Percentiles rank a stretch among this genome's conserved stretches.
Evolutionary conservation across 1,140 invertebrate species (phyloP).

Genomic region (Drosophila parvula): DNA sequence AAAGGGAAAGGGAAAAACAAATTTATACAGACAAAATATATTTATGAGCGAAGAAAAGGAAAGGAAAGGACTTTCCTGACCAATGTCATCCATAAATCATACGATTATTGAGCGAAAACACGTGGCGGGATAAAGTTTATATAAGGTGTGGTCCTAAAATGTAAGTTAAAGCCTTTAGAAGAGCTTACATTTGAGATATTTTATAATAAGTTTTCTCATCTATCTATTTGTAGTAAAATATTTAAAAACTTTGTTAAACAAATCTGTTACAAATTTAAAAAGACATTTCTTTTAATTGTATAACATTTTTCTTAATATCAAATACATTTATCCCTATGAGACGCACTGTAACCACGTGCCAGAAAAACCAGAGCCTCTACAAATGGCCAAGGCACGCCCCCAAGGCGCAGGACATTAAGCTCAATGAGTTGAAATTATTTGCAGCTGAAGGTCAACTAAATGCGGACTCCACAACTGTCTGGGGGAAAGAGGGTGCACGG

Average conservation of each 20-base stretch:
- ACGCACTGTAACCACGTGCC: constrained; percentile 26
- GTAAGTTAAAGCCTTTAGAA: not conserved
- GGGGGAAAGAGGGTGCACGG: not conserved
- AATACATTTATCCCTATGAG: not conserved
- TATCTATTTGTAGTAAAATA: too few relatives aligned
- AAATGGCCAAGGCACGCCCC: constrained; percentile 43
- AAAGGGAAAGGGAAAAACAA: constrained; percentile 10
- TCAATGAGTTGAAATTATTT: constrained; percentile 82
- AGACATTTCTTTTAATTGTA: too few relatives aligned
- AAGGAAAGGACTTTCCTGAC: constrained; percentile 27
- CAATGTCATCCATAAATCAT: constrained; percentile 69
- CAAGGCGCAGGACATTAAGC: constrained; percentile 71
- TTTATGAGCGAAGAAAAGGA: constrained; percentile 41
- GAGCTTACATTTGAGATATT: too few relatives aligned
- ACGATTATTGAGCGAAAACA: constrained; percentile 68
- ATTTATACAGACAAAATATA: constrained; percentile 47
- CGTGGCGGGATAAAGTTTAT: constrained; percentile 54
- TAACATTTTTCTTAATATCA: not conserved
- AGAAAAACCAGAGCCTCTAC: constrained; percentile 19
- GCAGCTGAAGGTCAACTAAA: constrained; percentile 75
- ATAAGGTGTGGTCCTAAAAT: constrained; percentile 11
- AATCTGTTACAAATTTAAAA: too few relatives aligned
- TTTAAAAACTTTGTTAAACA: too few relatives aligned
- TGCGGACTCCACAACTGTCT: constrained; percentile 23
- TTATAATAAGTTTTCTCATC: too few relatives aligned